A percentile compares a stretch with the other conserved stretches of the same genome.
Evolutionary conservation across 2,113 vertebrate genomes (phyloP).

Genomic region (Notothenia rossii): DNA sequence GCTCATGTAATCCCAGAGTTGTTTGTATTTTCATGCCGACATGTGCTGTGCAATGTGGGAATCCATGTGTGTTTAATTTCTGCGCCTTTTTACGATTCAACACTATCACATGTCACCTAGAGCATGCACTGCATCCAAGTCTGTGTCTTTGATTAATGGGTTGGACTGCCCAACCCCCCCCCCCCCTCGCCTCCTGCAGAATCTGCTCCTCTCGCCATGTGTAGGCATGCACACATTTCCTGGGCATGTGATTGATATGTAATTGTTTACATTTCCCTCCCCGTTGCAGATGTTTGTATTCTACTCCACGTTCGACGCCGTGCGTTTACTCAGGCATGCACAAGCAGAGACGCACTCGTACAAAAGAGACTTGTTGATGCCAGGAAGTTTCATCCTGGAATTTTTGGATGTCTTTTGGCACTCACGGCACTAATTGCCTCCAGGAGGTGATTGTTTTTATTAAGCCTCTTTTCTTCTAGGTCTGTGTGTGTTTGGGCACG

Average conservation of each 20-base stretch:
- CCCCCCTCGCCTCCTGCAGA: conserved; percentile 34
- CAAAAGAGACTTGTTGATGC: conserved; percentile 47
- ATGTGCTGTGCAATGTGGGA: conserved; percentile 16
- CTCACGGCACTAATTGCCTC: conserved; percentile 37
- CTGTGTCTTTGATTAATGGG: conserved; percentile 65
- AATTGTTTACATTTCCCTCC: conserved; percentile 74
- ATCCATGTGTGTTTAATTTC: conserved; percentile 65
- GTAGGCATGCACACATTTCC: conserved; percentile 62
- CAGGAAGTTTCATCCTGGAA: conserved; percentile 69
- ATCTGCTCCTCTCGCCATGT: conserved; percentile 53
- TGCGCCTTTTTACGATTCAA: conserved; percentile 27
- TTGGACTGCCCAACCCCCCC: not conserved
- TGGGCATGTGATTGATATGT: conserved; percentile 63
- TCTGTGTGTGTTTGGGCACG: conserved; percentile 29
- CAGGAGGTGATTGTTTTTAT: conserved; percentile 48
- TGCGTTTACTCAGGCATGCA: conserved; percentile 44
- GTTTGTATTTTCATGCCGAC: conserved; percentile 59
- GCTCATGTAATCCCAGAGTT: conserved; percentile 40
- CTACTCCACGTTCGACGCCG: conserved; percentile 6
- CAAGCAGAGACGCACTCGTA: conserved; percentile 55
- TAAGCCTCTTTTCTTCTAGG: conserved; percentile 39
- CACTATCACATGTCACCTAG: conserved; percentile 44
- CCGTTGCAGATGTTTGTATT: conserved; percentile 70
- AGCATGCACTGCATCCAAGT: conserved; percentile 34
- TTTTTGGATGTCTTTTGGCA: conserved; percentile 66